phyloP scores from a whole-genome alignment of 2,888 invertebrate species.

The Cantharis rufa region DNA sequence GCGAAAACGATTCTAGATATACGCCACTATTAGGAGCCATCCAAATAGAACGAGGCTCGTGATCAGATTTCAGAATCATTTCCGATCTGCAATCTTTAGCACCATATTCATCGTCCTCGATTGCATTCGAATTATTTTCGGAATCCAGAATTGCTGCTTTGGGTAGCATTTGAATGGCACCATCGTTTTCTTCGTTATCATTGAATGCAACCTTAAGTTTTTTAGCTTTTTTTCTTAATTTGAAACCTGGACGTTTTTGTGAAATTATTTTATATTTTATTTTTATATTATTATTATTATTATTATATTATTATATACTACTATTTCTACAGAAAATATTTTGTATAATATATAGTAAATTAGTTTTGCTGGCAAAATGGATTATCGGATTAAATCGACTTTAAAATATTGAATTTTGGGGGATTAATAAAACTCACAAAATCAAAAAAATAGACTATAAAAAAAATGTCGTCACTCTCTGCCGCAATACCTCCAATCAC shows the following conservation, averaged over 20 bases:
- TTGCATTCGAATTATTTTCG: slow-evolving; percentile 72
- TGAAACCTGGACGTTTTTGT: neutral
- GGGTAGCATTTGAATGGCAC: slow-evolving; percentile 65
- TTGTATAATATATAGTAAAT: too few species aligned
- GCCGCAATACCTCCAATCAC: too few species aligned
- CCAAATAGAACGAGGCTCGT: neutral
- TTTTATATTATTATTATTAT: too few species aligned
- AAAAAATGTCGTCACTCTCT: too few species aligned
- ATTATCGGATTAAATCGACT: too few species aligned
- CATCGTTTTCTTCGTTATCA: neutral
- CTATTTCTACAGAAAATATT: too few species aligned
- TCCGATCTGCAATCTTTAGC: slow-evolving; percentile 92
- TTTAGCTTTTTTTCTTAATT: neutral
- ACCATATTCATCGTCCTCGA: slow-evolving; percentile 89
- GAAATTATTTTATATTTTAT: neutral
- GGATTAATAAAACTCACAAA: too few species aligned
- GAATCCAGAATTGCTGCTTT: slow-evolving; percentile 79
- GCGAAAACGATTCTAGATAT: slow-evolving; percentile 86
- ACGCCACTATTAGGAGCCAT: too few species aligned
- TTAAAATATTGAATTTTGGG: too few species aligned
- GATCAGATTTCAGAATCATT: slow-evolving; percentile 86
- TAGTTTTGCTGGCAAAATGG: too few species aligned
- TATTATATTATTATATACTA: too few species aligned
- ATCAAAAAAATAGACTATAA: too few species aligned
- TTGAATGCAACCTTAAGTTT: neutral